Conservation (phyloP, 2,888 invertebrate genomes). For the Mesopsocus fuscifrons region DNA sequence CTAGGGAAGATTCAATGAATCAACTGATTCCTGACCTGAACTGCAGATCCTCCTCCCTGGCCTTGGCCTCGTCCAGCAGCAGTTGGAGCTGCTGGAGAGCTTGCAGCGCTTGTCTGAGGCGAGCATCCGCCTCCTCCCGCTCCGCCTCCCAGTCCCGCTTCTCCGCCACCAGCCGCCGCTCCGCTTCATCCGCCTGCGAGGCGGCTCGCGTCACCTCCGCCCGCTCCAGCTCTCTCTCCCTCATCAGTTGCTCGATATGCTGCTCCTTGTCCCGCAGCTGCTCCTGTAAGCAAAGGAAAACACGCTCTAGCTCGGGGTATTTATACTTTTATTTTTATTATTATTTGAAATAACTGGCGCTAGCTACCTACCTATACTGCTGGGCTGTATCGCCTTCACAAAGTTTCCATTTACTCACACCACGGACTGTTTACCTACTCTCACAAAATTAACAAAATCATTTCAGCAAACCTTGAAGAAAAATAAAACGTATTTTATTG, state of each 20-base stretch:
- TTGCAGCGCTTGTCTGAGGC: conserved; percentile 22
- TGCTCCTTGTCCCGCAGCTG: conserved; percentile 82
- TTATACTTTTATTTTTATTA: too few species aligned
- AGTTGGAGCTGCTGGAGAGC: conserved; percentile 30
- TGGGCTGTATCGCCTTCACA: too few species aligned
- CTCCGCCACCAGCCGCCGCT: conserved; percentile 36
- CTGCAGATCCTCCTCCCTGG: conserved; percentile 74
- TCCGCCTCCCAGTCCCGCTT: conserved; percentile 48
- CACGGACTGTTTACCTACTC: too few species aligned
- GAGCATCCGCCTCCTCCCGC: conserved; percentile 20
- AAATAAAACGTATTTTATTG: too few species aligned
- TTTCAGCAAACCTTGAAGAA: too few species aligned
- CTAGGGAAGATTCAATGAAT: neutral
- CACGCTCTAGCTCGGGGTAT: too few species aligned
- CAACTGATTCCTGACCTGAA: conserved; percentile 29
- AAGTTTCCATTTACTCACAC: too few species aligned
- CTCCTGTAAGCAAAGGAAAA: conserved; percentile 39
- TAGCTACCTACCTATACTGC: too few species aligned
- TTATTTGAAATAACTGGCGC: too few species aligned
- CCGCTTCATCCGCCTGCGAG: conserved; percentile 59
- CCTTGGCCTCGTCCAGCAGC: conserved; percentile 46
- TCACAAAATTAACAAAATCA: too few species aligned
- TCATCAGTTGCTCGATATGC: conserved; percentile 79
- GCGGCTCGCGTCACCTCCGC: conserved; percentile 73
- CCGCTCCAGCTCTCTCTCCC: conserved; percentile 79